Base-by-base conservation (phyloP, 2,113 vertebrate genomes). In the Lycaon pictus region DNA sequence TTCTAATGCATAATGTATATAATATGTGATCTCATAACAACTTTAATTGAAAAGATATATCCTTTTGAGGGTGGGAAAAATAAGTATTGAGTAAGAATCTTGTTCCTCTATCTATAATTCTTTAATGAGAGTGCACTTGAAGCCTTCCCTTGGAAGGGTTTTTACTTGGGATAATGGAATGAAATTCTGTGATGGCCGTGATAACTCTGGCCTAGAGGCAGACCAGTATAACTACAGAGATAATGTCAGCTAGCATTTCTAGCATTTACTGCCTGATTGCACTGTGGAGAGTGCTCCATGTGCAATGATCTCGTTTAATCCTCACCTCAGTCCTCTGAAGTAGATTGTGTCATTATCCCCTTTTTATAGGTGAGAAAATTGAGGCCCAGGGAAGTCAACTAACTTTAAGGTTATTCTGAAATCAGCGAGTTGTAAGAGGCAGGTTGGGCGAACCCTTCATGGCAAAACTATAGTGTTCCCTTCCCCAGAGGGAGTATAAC, bases 1-100 rank as follows among this genome's bases (percentile, higher is more conserved):
- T 88, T 89, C 80, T 90, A 90, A 60, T 86, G 37, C 87, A 87
- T 97, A 76, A 95, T 81, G 20, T 58, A 95, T 95, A 25, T n/a
- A 90, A 82, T 55, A 51, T 51, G 10, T 4, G 29, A 20, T 55
- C 51, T 90, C 74, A 20, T 13, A 80, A 71, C 35, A 77, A 27
- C 35, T 32, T 74, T 35, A 76, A 71, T 69, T 95, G 60, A 88
- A 76, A 92, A 77, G 81, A 71, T 51, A 25, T 2, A 95, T 82
- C 19, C 23, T 87, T 97, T 71, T 71, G 60, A 96, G 76, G 48
- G 69, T 62, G 63, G 35, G 55, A 91, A 32, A 77, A 32, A 7
- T 79, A 58, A 35, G 19, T 72, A 56, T 35, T 71, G 56, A 93
- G 29, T 69, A 22, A 83, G 32, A 43, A 55, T 83, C 35, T 55